Evolutionary conservation across 92 coral and sea anemone genomes (phyloP), one percentile per base, ranked within the genome.

Genomic region (Montipora capitata): DNA sequence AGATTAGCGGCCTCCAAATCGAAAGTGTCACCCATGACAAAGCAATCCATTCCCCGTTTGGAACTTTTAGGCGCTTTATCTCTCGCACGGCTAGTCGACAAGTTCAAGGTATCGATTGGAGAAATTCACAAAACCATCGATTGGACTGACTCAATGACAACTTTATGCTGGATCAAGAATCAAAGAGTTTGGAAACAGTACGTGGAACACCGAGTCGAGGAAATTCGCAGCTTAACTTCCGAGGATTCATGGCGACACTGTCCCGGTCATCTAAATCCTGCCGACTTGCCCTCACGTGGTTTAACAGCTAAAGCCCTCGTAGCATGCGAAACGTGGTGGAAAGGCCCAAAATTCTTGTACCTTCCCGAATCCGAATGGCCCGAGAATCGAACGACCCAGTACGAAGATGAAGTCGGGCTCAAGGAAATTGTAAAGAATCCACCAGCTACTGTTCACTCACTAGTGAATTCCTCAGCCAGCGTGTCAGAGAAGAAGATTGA

Each of bases 311-410:
- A 58, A 43, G 90, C 79, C 12, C 79, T 88, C 16, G 41, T 39
- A 27, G 39, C 71, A 5, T 58, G 56, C 52, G 44, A 79, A 44
- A 40, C 27, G 7, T 82, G 92, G 92, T 89, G 88, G 92, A 75
- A 49, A 9, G 92, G 92, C 11, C 77, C 93, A 14, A 76, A 84
- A n/a, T 92, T 71, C 63, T 58, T 92, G 20, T 52, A 79, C 77
- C 42, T 40, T 7, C 76, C 88, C 13, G 84, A 92, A 67, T 41
- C 56, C 20, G 88, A 79, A 61, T 93, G 96, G 94, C 94, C 96
- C 76, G 68, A 81, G 74, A 72, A 62, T 74, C 87, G 67, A 88
- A 51, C 52, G 68, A 56, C 83, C 10, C 84, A 70, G 14, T 13
- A 66, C 18, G 82, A 90, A 83, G 64, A 72, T 74, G 86, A 90